Percentiles rank a stretch among this genome's conserved stretches.
phyloP scores from a whole-genome alignment of 2,113 vertebrate genomes.

The Amblyopsis rosae region DNA sequence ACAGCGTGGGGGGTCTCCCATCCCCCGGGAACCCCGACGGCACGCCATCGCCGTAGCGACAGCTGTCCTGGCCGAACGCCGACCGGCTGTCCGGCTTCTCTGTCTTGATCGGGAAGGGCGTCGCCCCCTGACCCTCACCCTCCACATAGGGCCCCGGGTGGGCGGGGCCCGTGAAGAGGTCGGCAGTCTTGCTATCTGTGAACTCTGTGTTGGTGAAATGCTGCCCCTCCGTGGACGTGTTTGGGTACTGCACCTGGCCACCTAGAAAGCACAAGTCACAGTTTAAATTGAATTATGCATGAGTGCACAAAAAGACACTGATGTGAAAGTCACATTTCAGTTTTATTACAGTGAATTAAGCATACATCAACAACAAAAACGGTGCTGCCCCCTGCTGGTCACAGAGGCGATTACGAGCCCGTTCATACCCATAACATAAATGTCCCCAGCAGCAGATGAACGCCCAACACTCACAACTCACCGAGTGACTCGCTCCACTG shows the following conservation, averaged over 20 bases:
- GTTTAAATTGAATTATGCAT: no score
- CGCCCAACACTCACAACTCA: conserved; percentile 12
- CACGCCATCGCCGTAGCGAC: conserved; percentile 51
- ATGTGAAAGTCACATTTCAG: no score
- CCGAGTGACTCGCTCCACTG: conserved; percentile 5
- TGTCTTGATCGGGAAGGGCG: conserved; percentile 58
- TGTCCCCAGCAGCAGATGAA: no score
- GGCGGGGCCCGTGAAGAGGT: conserved; percentile 37
- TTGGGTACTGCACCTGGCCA: conserved; percentile 33
- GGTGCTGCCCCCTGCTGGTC: no score
- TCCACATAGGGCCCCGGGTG: conserved; percentile 24
- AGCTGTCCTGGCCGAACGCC: conserved; percentile 44
- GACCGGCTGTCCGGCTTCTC: conserved; percentile 63
- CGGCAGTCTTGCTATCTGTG: conserved; percentile 25
- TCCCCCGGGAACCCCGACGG: conserved; percentile 39
- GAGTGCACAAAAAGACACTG: no score
- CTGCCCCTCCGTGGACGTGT: conserved; percentile 22
- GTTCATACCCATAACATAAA: no score
- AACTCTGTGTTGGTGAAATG: conserved; percentile 36
- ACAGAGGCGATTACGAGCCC: no score
- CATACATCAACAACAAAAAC: no score
- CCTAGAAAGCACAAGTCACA: conserved; percentile 24
- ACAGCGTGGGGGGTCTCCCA: conserved; percentile 65
- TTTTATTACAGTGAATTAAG: no score
- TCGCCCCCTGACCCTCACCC: conserved; percentile 27